Conservation (phyloP, 2,797 vertebrate species). For the Potorous gilbertii region DNA sequence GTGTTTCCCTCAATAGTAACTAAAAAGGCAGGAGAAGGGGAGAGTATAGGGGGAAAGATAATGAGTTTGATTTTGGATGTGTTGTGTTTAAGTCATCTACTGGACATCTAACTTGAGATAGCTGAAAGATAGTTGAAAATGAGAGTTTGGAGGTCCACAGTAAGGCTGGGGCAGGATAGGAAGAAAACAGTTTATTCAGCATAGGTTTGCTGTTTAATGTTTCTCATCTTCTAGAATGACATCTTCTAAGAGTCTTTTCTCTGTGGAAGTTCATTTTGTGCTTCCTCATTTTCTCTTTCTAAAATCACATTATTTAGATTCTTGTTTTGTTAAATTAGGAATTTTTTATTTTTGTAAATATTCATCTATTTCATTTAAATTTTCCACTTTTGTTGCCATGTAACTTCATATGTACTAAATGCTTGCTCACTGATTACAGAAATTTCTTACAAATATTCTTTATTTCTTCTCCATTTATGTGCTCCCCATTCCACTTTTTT, state of each 20-base stretch:
- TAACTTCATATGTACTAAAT: neutral
- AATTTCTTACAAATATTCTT: neutral
- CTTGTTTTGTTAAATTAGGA: neutral
- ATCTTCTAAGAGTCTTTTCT: neutral
- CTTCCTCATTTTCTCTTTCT: neutral
- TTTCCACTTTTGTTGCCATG: neutral
- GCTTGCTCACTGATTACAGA: neutral
- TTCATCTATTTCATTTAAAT: neutral
- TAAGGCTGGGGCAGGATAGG: neutral
- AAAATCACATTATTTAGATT: neutral
- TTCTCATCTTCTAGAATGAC: neutral
- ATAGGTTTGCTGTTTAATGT: neutral
- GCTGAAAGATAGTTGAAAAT: neutral
- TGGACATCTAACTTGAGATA: neutral
- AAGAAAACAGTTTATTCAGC: neutral
- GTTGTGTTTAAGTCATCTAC: neutral
- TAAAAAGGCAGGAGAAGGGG: neutral
- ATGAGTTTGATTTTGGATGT: neutral
- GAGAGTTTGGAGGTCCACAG: neutral
- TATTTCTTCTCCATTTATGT: neutral
- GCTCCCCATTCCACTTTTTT: neutral
- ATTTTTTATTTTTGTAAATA: neutral
- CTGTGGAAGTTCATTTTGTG: neutral
- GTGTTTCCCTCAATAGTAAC: neutral
- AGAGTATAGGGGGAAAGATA: neutral